These are phyloP conservation scores for Pipra filicauda DNA, from an alignment of 2,113 vertebrate genomes.

Conservation along the genomic window DNA sequence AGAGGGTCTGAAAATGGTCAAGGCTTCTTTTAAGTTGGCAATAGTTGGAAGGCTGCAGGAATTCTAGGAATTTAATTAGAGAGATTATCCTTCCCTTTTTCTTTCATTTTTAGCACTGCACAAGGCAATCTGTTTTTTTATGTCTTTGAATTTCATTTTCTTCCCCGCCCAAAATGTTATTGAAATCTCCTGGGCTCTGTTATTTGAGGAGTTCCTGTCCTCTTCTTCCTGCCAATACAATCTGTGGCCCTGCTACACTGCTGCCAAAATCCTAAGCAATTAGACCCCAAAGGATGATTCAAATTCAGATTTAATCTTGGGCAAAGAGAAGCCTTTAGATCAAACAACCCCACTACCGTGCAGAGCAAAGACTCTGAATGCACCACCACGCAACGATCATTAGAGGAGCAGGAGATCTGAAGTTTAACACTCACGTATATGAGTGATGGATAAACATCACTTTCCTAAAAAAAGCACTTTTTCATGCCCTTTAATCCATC, in stretches of 20 bases:
- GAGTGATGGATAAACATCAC: conserved; percentile 37
- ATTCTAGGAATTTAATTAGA: conserved; percentile 9
- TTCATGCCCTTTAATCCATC: conserved; percentile 52
- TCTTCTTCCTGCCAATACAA: background rate
- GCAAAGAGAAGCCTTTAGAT: conserved; percentile 37
- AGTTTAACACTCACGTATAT: background rate
- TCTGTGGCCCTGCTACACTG: background rate
- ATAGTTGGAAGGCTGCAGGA: background rate
- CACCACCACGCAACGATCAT: background rate
- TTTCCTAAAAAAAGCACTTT: conserved; percentile 25
- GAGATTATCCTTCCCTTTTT: background rate
- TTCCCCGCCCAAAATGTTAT: background rate
- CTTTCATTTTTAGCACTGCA: background rate
- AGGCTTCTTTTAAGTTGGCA: background rate
- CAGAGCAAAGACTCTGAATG: conserved; percentile 24
- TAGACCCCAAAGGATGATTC: conserved; percentile 41
- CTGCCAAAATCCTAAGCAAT: conserved; percentile 38
- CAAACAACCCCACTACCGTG: conserved; percentile 2
- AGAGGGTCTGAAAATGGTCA: background rate
- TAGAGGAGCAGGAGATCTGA: conserved; percentile 35
- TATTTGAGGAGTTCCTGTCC: background rate
- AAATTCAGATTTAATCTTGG: conserved; percentile 48
- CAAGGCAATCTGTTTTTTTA: background rate
- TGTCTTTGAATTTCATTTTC: background rate
- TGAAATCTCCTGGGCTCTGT: background rate